Base-by-base conservation (phyloP, 2,797 vertebrate genomes). In the Ceyx erithaca region DNA sequence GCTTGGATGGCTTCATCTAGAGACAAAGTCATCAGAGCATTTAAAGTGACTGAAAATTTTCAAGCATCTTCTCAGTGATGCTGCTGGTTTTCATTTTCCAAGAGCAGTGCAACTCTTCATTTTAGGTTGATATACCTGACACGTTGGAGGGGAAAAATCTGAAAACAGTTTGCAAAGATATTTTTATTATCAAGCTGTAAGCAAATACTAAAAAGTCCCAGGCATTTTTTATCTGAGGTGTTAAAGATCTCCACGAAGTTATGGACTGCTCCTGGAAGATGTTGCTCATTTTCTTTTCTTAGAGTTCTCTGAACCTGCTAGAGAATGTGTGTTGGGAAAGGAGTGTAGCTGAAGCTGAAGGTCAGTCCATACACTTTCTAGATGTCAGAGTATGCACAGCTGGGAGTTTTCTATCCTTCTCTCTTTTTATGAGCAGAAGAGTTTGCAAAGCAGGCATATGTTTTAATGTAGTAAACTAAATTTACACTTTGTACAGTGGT, bases 401-500 rank as follows among this genome's bases (percentile, higher is more conserved):
- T 41, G 90, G 91, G 95, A 95, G 72, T 63, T 94, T 92, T 96
- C 88, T 76, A 80, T 30, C 25, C 17, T 11, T 61, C 18, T 33
- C 25, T 28, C 63, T 73, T 55, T 70, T 28, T 25, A 30, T 40
- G 78, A 96, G 89, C 89, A 92, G 92, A 97, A 94, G 79, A 83
- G 91, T 95, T 97, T 97, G 95, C 94, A 94, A 94, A 96, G 94
- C 91, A 97, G 96, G 90, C 94, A 66, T 83, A 54, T 85, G 92
- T 94, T 97, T 96, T 96, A 95, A 97, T 94, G 95, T 91, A 89
- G 94, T 91, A 93, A 95, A 90, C 94, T 95, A 89, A 97, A 97
- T 96, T 96, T 97, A 92, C 94, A 91, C 94, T 89, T 95, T 96
- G 95, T 97, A 95, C 92, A 87, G 95, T 91, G 95, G 96, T 97